phyloP scores from a whole-genome alignment of 23 tunicate species.

The Ciona savignyi region DNA sequence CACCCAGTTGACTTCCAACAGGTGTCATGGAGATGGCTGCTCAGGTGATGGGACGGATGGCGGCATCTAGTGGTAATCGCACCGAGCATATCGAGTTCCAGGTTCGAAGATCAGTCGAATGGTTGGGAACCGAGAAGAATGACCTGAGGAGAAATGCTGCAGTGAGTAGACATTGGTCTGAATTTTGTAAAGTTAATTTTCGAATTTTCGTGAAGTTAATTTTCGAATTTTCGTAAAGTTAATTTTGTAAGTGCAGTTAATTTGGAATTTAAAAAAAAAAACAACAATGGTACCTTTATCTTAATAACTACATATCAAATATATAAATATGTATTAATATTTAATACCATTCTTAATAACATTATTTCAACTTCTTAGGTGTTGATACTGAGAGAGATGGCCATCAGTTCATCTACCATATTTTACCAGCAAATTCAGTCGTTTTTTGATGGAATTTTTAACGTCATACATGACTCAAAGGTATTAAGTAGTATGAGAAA shows the following conservation, averaged over 20 bases:
- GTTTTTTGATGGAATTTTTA: conserved; percentile 77
- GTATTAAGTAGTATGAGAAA: conserved; percentile 6
- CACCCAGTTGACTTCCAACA: background rate
- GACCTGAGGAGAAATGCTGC: conserved; percentile 73
- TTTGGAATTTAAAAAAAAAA: too few species aligned
- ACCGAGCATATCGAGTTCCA: conserved; percentile 79
- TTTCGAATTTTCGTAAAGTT: too few species aligned
- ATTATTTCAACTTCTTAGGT: conserved; percentile 30
- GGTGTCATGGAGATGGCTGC: conserved; percentile 93
- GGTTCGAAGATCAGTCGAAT: conserved; percentile 70
- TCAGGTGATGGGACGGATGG: conserved; percentile 81
- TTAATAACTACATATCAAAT: too few species aligned
- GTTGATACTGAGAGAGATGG: conserved; percentile 66
- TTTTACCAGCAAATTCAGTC: conserved; percentile 77
- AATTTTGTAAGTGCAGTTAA: too few species aligned
- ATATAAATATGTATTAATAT: too few species aligned
- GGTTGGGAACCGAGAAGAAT: conserved; percentile 57
- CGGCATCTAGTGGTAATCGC: conserved; percentile 78
- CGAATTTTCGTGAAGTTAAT: too few species aligned
- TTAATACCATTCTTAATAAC: too few species aligned
- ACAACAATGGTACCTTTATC: too few species aligned
- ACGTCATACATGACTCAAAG: conserved; percentile 64
- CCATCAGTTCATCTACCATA: conserved; percentile 69
- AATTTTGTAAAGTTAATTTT: too few species aligned
- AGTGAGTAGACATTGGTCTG: conserved; percentile 34